Evolutionary conservation across 2,113 vertebrate genomes (phyloP).

Genomic region (Cochlearius cochlearius): DNA sequence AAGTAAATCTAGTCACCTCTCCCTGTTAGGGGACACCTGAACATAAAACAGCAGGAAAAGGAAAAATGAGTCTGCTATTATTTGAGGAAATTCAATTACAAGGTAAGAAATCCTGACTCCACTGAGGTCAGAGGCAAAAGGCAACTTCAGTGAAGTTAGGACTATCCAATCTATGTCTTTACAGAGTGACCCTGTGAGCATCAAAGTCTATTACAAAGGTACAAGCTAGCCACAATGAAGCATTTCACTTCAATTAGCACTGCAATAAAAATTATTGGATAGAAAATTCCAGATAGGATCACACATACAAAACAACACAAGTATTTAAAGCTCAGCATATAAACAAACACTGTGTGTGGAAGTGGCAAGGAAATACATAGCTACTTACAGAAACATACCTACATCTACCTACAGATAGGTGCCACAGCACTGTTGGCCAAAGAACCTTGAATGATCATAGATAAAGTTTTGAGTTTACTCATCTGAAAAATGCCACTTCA

Average conservation of each 20-base stretch:
- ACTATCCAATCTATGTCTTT: background rate
- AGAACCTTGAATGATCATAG: rapidly evolving
- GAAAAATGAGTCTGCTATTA: background rate
- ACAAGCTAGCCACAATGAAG: background rate
- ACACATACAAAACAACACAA: background rate
- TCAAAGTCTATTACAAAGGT: background rate
- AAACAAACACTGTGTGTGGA: background rate
- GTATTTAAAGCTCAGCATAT: background rate
- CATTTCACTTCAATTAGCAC: background rate
- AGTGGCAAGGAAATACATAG: background rate
- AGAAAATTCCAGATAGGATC: background rate
- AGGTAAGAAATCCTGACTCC: background rate
- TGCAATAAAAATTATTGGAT: background rate
- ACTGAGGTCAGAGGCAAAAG: background rate
- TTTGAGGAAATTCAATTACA: background rate
- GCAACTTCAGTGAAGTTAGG: background rate
- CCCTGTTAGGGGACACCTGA: background rate
- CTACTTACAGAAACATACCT: background rate
- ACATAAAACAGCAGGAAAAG: background rate
- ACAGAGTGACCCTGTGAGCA: background rate
- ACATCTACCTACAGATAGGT: background rate
- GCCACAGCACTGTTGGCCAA: background rate
- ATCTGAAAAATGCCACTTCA: background rate
- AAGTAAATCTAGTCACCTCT: background rate
- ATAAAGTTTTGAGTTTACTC: background rate